Base-by-base conservation (phyloP, 2,797 vertebrate species). In the Tiaroga cobitis region DNA sequence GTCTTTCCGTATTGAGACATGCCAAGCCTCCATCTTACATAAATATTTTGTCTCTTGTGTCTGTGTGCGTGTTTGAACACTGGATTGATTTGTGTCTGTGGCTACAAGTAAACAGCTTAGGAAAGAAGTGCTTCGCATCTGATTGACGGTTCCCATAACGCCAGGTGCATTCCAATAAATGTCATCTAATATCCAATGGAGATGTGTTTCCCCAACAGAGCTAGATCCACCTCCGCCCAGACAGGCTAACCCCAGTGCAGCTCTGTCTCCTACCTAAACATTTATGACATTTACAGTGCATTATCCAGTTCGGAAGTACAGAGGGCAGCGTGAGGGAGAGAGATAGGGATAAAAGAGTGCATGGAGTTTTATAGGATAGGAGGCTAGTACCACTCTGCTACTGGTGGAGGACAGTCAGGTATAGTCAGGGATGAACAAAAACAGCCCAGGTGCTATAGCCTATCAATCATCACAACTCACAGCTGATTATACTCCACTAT, bases 261-360 rank as follows among this genome's bases (percentile, higher is more conserved):
- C 78, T 18, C 59, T 68, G 80, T 73, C 19, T 74, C 61, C 77
- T 86, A 77, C 73, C 87, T 84, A 89, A 86, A 89, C 86, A 88
- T 89, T 82, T 87, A 79, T 89, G 82, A 86, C 80, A 87, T 91
- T 90, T 84, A 87, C 86, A 82, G 87, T 82, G 79, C 82, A 88
- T 89, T 85, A 85, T 89, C 86, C 74, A 29, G 59, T 75, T 68
- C 59, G 18, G 7, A 69, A 41, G 73, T 65, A 75, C 70, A 65
- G 43, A 80, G 74, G 63, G 56, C 69, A 84, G 73, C 32, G 46
- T 46, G 41, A 41, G 81, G 56, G 34, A 15, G 19, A 67, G 6
- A 15, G 37, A 61, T n/a, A 56, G 51, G 41, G 63, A 69, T 65
- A 51, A 51, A 49, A 76, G 24, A 21, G 59, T 26, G 76, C 46